phyloP scores from a whole-genome alignment of 1,140 invertebrate genomes.

The Coenobita brevimanus region DNA sequence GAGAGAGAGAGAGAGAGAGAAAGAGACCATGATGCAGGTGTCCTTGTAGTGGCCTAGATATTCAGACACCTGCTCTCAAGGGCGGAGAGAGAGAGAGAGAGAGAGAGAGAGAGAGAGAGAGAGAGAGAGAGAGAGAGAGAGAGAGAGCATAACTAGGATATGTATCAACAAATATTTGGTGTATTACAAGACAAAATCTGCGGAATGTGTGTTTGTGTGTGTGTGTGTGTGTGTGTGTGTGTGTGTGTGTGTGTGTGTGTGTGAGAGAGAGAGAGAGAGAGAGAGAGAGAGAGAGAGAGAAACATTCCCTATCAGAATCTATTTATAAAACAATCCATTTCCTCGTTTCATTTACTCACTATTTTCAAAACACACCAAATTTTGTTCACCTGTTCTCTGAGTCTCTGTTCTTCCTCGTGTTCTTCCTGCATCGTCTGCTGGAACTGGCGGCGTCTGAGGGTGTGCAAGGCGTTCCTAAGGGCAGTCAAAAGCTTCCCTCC shows the following conservation, averaged over 20 bases:
- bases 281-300: too few species aligned
- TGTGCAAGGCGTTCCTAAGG: not conserved
- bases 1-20: slow-evolving; percentile 30
- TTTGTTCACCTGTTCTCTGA: not conserved
- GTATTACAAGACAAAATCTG: not conserved
- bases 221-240: not conserved
- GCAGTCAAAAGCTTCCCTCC: not conserved
- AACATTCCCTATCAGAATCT: too few species aligned
- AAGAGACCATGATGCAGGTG: not conserved
- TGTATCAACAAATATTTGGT: not conserved
- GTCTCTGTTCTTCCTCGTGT: too few species aligned
- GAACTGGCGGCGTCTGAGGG: not conserved
- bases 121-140: slow-evolving; percentile 42
- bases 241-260: not conserved
- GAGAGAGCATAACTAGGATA: not conserved
- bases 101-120: slow-evolving; percentile 26
- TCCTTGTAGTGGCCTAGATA: not conserved
- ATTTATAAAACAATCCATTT: not conserved
- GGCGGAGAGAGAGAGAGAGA: slow-evolving; percentile 19
- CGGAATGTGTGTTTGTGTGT: not conserved
- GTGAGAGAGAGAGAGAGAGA: not conserved
- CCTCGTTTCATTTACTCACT: not conserved
- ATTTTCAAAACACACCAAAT: too few species aligned
- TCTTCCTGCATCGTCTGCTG: not conserved
- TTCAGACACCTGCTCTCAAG: not conserved